Conservation (phyloP, 2,113 vertebrate genomes). For the Tor tambroides region DNA sequence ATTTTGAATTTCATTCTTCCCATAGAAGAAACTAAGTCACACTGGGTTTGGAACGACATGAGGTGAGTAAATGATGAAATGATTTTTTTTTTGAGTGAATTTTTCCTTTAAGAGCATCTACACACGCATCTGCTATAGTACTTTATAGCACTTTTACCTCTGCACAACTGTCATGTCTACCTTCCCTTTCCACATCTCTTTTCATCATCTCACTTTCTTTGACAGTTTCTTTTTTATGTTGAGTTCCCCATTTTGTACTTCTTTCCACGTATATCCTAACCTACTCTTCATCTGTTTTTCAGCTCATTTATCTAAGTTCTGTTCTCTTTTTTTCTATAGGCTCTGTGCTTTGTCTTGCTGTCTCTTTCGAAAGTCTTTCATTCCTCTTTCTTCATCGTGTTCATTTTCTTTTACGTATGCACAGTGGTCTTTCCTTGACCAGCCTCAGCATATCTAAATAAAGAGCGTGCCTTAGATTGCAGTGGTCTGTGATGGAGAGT, state of each 20-base stretch:
- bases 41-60: neutral
- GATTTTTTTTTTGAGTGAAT: neutral
- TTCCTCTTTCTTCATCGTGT: neutral
- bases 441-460: slow-evolving; percentile 40
- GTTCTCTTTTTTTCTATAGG: neutral
- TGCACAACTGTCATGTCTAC: neutral
- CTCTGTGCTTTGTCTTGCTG: neutral
- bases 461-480: slow-evolving; percentile 24
- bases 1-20: no score
- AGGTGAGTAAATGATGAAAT: no score
- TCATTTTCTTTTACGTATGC: slow-evolving; percentile 14
- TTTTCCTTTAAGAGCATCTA: neutral
- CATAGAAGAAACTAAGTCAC: neutral
- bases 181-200: neutral
- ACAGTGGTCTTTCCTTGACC: slow-evolving; percentile 43
- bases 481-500: slow-evolving; percentile 28
- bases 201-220: neutral
- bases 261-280: neutral
- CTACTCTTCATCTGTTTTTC: neutral
- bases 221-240: neutral
- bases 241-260: neutral
- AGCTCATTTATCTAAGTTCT: neutral
- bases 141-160: neutral
- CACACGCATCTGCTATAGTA: neutral
- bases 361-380: neutral